Evolutionary conservation across 1,140 invertebrate genomes (phyloP), one percentile per base, ranked within the genome.

Genomic region (Hyles euphorbiae): DNA sequence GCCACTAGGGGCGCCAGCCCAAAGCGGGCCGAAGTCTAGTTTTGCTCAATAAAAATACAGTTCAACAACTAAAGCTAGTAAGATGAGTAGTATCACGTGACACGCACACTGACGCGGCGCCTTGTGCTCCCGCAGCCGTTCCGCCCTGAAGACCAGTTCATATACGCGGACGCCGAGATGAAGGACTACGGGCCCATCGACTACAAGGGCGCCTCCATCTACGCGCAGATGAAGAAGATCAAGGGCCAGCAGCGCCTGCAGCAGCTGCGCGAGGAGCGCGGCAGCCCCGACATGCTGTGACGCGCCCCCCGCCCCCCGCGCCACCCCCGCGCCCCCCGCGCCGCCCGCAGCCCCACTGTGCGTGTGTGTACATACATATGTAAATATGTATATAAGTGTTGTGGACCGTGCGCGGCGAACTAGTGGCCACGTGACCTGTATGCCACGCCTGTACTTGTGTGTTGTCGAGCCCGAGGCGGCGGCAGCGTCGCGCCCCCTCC

Each of bases 101-200:
- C 5, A 40, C 36, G 4, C 36, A 40, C 36, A 40, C 36, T 40
- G 8, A 40, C 36, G 22, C n/a, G 9, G 50, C 1, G 1, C 11
- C 58, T 57, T 68, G 34, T 74, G 22, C 22, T 22, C 84, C 89
- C 84, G 10, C 90, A 94, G 93, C 93, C 93, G 54, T 93, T 91
- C 89, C 93, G 92, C 92, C 94, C 88, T 53, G 92, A 94, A 78
- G 96, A 94, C 83, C 95, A 94, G 84, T 91, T 97, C 80, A 95
- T 96, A 77, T 97, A 97, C 88, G 96, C 96, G 46, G 96, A 97
- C 89, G 94, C 96, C 64, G 96, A 97, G 81, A 94, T 96, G 88
- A 93, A 94, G 78, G 94, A 93, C 62, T 96, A 96, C 87, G 96
- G 96, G 60, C 96, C 96, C 40, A 96, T 97, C 76, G 95, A 96